Base-by-base conservation (phyloP, 2,113 vertebrate genomes). In the Balaeniceps rex region DNA sequence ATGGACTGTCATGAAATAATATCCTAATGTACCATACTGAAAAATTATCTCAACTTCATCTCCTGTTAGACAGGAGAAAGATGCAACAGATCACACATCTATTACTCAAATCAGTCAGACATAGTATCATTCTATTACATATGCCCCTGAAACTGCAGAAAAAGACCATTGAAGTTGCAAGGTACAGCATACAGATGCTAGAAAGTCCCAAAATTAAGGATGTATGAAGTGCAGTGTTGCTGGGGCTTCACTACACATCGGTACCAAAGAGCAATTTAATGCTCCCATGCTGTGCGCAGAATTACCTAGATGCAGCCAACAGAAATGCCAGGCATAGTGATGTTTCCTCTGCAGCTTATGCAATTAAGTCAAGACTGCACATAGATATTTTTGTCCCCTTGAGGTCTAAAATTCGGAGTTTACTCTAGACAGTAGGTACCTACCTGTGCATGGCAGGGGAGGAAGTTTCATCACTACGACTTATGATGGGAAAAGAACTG, bases 1-100 rank as follows among this genome's bases (percentile, higher is more conserved):
- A 87, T 65, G n/a, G 49, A 42, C 52, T 95, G 54, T 83, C 74
- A 80, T 28, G 70, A 82, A 92, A 87, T 70, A 78, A 87, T 77
- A 70, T 72, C 65, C 52, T 61, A 90, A 72, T 33, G 19, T 28
- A 71, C 19, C 46, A 60, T 44, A 83, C 17, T 75, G 80, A 87
- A 93, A 94, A 94, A 54, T 33, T 68, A 44, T 68, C 80, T 64
- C 3, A 2, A 88, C 23, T 68, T 84, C 79, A 52, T 79, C 64
- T 91, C 22, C 47, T 72, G 15, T 65, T 60, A 87, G 66, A 71
- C 65, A 89, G 63, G 21, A 84, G 38, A 91, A 93, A 68, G 70
- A 85, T 36, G 31, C 11, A 76, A 93, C 54, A 72, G 52, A 52
- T 83, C 65, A 61, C 55, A 87, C 12, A 58, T 77, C 54, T 91